A percentile compares a stretch with the other conserved stretches of the same genome.
These are phyloP conservation scores for Pristionchus entomophagus DNA, from an alignment of 2,888 invertebrate species.

Conservation along the genomic window DNA sequence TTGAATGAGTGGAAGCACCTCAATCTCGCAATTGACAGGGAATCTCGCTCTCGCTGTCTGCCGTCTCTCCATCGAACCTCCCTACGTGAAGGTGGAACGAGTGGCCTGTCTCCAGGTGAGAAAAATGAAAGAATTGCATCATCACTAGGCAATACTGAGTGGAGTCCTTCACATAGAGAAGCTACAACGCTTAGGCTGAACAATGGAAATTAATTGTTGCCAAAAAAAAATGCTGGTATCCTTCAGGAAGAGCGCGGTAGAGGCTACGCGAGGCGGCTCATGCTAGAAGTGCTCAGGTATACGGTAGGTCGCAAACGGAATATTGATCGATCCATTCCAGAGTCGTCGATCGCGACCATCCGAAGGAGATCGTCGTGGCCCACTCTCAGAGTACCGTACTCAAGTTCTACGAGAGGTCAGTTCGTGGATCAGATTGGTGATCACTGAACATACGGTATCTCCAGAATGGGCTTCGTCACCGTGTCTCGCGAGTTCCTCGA, in stretches of 20 bases:
- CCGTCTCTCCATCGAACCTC: constrained; percentile 14
- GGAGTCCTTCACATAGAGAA: too few relatives aligned
- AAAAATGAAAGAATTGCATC: background rate
- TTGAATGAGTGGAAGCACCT: too few relatives aligned
- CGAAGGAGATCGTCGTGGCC: constrained; percentile 37
- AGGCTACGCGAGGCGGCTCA: constrained; percentile 18
- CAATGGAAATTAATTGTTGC: too few relatives aligned
- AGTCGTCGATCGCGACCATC: background rate
- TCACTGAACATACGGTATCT: background rate
- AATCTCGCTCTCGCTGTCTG: background rate
- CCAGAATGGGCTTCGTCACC: constrained; percentile 39
- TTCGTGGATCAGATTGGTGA: background rate
- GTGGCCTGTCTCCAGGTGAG: constrained; percentile 41
- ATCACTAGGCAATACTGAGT: too few relatives aligned
- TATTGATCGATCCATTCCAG: background rate
- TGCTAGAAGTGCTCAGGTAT: constrained; percentile 32
- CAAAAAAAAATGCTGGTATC: background rate
- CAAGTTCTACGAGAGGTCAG: constrained; percentile 45
- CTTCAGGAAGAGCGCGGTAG: constrained; percentile 30
- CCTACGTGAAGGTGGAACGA: constrained; percentile 40
- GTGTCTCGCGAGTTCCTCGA: constrained; percentile 43
- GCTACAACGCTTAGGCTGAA: too few relatives aligned
- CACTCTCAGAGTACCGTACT: constrained; percentile 45
- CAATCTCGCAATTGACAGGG: too few relatives aligned
- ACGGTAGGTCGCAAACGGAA: too few relatives aligned